Percentiles rank a stretch among this genome's conserved stretches.
These are phyloP conservation scores for Procapra przewalskii DNA, from an alignment of 2,113 vertebrate species.

Conservation along the genomic window DNA sequence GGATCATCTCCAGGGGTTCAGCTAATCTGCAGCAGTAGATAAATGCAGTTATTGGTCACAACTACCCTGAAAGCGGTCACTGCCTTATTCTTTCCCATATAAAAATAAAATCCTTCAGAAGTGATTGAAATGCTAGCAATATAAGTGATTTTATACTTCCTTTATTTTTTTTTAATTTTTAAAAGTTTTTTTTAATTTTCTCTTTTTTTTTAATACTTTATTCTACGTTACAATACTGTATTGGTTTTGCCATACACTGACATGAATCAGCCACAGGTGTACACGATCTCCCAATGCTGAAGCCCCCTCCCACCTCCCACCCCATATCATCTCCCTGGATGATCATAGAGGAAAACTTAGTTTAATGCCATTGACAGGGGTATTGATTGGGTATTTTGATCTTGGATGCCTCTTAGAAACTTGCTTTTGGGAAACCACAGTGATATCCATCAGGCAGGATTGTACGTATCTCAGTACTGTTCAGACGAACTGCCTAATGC, in stretches of 20 bases:
- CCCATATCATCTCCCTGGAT: no score
- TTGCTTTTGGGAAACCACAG: background rate
- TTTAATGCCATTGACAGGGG: background rate
- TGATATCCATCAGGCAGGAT: background rate
- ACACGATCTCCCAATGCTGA: no score
- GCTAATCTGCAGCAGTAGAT: background rate
- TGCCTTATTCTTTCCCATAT: background rate
- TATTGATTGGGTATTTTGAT: background rate
- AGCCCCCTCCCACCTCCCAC: no score
- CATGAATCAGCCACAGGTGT: no score
- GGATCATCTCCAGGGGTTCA: conserved; percentile 96
- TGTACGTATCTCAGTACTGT: background rate
- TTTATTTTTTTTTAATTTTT: no score
- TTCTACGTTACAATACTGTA: no score
- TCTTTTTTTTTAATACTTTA: no score
- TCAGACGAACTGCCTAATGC: fast-evolving
- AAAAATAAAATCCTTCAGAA: background rate
- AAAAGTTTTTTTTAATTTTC: no score
- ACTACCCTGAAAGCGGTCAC: background rate
- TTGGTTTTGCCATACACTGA: no score
- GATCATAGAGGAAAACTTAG: background rate
- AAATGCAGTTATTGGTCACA: background rate
- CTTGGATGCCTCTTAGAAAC: background rate
- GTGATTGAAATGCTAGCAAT: background rate
- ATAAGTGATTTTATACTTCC: background rate